phyloP scores from a whole-genome alignment of 2,113 vertebrate species.

The Lophochroa leadbeateri region DNA sequence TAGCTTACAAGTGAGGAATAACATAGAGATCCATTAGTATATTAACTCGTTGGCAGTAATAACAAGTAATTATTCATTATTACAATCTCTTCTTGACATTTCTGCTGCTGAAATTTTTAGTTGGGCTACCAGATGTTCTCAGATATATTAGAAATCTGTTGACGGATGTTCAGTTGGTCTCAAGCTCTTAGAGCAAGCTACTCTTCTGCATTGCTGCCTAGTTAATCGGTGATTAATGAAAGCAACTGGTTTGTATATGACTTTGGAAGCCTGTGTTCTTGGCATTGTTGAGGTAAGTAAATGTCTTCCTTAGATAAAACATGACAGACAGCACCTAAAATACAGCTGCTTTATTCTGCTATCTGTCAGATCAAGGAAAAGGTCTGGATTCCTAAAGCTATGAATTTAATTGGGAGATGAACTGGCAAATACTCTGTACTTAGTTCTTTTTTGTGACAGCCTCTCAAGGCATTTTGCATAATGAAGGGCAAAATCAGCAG shows the following conservation, averaged over 20 bases:
- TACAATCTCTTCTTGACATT: background rate
- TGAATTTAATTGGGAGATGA: background rate
- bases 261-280: conserved; percentile 16
- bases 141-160: background rate
- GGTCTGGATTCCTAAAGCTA: background rate
- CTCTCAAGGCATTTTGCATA: background rate
- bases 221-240: conserved; percentile 25
- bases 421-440: background rate
- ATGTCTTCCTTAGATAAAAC: conserved; percentile 49
- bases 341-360: conserved; percentile 37
- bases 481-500: background rate
- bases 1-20: background rate
- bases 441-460: background rate
- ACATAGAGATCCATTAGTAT: background rate
- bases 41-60: background rate
- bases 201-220: conserved; percentile 21
- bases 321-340: conserved; percentile 41
- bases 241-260: conserved; percentile 26
- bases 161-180: conserved; percentile 46
- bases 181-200: conserved; percentile 20
- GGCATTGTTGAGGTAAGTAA: background rate
- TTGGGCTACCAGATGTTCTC: conserved; percentile 12
- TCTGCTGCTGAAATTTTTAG: background rate
- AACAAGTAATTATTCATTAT: background rate
- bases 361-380: conserved; percentile 17